These are phyloP conservation scores for Paguma larvata DNA, from an alignment of 2,797 vertebrate genomes.

Conservation along the genomic window DNA sequence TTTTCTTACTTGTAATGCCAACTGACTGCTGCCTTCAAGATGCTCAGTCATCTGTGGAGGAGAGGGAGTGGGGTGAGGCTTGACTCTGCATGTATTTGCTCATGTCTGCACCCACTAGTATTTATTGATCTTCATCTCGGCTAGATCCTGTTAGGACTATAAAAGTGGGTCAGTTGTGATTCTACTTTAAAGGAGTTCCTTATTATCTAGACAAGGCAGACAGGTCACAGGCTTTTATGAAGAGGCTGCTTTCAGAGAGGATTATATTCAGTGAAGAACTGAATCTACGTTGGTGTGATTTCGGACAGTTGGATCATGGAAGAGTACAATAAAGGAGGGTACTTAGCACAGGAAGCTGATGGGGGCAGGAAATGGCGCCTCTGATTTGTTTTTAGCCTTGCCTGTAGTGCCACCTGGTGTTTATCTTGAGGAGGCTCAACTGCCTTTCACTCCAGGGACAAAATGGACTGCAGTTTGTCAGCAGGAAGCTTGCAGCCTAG, in stretches of 20 bases:
- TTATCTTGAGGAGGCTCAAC: neutral
- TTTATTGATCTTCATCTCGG: neutral
- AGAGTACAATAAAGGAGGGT: neutral
- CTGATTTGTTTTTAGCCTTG: conserved; percentile 2
- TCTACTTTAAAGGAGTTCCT: conserved; percentile 24
- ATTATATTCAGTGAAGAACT: conserved; percentile 38
- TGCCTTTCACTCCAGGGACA: neutral
- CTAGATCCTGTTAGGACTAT: neutral
- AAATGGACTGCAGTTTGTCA: neutral
- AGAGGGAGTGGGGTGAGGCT: neutral
- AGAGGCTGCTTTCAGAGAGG: conserved; percentile 47
- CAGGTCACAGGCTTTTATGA: conserved; percentile 32
- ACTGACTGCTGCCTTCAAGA: neutral
- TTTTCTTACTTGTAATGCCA: conserved; percentile 46
- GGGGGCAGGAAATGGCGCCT: conserved; percentile 33
- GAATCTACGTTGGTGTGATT: conserved; percentile 38
- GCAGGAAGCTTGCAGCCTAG: neutral
- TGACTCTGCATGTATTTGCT: conserved; percentile 16
- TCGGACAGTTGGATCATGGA: neutral
- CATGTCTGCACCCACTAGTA: conserved; percentile 11
- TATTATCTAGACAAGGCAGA: neutral
- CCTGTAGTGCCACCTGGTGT: conserved; percentile 74
- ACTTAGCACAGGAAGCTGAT: neutral
- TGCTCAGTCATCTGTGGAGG: conserved; percentile 26
- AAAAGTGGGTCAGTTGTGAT: neutral